Evolutionary conservation across 2,888 invertebrate genomes (phyloP), one percentile per base, ranked within the genome.

Genomic region (Schizotus pectinicornis): DNA sequence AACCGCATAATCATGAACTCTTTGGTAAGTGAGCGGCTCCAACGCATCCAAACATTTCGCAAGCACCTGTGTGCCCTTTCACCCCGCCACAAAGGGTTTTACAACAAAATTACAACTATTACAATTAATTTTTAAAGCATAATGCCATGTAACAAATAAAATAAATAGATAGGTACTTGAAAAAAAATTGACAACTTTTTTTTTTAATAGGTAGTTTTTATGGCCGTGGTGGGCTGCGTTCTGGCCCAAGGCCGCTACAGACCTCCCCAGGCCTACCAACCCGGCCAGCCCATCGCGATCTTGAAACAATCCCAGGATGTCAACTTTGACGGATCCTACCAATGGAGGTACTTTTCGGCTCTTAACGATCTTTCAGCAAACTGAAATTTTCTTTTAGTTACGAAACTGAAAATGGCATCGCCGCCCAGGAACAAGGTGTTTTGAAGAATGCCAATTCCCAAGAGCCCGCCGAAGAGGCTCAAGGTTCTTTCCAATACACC

Each of bases 331-430:
- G 85, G 85, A 56, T 77, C 77, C 57, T 85, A 80, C 75, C 75
- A 66, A 62, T 83, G 82, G 70, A 73, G 70, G 85, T 85, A 75
- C 79, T 79, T 77, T 34, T 14, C 7, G 12, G 13, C 34, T 13
- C 22, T 47, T 0, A 30, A 6, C 35, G 34, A 14, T 31, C 2
- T 9, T 51, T 8, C 2, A 11, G 9, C 14, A 3, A 37, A 12
- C 7, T 3, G 8, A 37, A 36, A 13, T 14, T 30, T 9, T 12
- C 43, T 60, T 52, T 9, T 39, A 74, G 74, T 59, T 85, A 81
- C 70, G 82, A 84, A 65, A 82, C 84, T n/a, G 83, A 81, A 34
- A 83, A 85, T 62, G 84, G 84, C 13, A 85, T 84, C 61, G 53
- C 69, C 0, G 82, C 77, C 2, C 72, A 80, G 39, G 84, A 83